Conservation (phyloP, 2,888 invertebrate genomes). For the Mythimna pallens region DNA sequence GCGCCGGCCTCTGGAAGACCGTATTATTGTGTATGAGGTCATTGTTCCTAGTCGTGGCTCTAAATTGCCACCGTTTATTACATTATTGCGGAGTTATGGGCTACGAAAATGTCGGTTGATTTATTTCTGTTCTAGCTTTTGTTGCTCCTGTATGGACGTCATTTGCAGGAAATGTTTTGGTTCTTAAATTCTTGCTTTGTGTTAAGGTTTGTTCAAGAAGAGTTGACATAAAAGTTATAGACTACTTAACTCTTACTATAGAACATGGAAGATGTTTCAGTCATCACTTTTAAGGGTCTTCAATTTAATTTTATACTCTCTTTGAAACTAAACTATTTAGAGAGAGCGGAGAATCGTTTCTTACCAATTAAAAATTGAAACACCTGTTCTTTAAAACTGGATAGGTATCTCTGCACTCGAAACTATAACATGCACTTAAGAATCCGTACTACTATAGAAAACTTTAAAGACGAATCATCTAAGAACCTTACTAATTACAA, state of each 20-base stretch:
- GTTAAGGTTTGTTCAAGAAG: no score
- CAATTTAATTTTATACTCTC: neutral
- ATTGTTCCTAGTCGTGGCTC: constrained; percentile 82
- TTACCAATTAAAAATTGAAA: neutral
- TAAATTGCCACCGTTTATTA: constrained; percentile 79
- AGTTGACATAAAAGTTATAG: no score
- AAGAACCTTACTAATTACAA: neutral
- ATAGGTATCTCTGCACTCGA: neutral
- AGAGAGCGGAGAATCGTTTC: neutral
- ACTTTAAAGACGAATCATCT: neutral
- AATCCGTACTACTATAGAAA: neutral
- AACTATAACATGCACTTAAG: neutral
- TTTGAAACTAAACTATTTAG: neutral
- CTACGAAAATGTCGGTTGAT: constrained; percentile 47
- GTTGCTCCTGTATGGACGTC: constrained; percentile 11
- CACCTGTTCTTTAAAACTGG: neutral
- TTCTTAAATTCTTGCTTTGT: no score
- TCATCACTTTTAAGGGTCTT: neutral
- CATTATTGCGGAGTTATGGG: constrained; percentile 62
- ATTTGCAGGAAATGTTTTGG: constrained; percentile 10
- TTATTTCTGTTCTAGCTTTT: constrained; percentile 43
- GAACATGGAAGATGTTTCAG: neutral
- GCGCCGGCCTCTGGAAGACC: constrained; percentile 77
- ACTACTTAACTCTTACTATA: no score
- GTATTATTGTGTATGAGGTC: constrained; percentile 83